A percentile compares a stretch with the other conserved stretches of the same genome.
These are phyloP conservation scores for Selenia dentaria DNA, from an alignment of 2,888 invertebrate genomes.

Conservation along the genomic window DNA sequence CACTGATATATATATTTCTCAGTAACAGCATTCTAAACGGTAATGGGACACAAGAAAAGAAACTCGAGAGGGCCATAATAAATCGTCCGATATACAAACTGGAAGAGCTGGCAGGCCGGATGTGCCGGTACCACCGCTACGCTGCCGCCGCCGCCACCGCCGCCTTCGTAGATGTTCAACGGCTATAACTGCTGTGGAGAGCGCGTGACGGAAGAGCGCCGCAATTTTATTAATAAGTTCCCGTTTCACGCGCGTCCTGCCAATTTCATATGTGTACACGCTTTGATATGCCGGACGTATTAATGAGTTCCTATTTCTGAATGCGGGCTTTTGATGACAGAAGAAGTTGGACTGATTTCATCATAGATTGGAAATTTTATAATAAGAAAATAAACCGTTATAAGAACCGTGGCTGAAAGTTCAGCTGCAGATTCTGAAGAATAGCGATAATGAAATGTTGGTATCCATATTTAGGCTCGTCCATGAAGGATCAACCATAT, in stretches of 20 bases:
- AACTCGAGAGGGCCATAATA: constrained; percentile 48
- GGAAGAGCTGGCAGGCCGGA: constrained; percentile 73
- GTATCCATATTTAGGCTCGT: too few relatives aligned
- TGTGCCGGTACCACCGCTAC: constrained; percentile 37
- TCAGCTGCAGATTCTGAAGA: too few relatives aligned
- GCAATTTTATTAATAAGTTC: constrained; percentile 81
- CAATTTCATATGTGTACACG: constrained; percentile 51
- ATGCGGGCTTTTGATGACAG: constrained; percentile 13
- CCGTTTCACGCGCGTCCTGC: constrained; percentile 76
- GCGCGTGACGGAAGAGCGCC: constrained; percentile 71
- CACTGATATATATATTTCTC: constrained; percentile 21
- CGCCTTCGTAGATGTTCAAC: not conserved
- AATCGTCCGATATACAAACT: constrained; percentile 52
- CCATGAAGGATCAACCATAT: too few relatives aligned
- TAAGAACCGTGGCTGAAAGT: too few relatives aligned
- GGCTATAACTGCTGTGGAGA: too few relatives aligned
- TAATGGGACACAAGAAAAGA: constrained; percentile 34
- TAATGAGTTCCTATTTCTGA: constrained; percentile 31
- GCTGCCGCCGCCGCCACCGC: not conserved
- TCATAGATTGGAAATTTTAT: constrained; percentile 1
- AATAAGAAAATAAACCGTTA: too few relatives aligned
- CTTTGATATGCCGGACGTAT: constrained; percentile 33
- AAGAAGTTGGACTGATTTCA: constrained; percentile 15
- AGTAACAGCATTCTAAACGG: constrained; percentile 31
- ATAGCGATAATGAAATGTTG: too few relatives aligned